phyloP scores from a whole-genome alignment of 2,113 vertebrate species.

The Stigmatopora nigra region DNA sequence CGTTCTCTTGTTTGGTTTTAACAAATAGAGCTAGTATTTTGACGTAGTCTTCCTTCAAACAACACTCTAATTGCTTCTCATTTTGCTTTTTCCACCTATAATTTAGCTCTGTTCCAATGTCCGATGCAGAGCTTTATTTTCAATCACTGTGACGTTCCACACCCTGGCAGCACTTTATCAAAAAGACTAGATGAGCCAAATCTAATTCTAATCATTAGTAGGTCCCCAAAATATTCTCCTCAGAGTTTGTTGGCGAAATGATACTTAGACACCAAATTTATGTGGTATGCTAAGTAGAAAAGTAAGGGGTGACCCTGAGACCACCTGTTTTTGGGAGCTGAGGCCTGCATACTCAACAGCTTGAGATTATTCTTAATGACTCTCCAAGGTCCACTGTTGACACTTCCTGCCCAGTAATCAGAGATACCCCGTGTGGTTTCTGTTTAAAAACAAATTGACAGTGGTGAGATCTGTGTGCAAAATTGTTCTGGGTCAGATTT shows the following conservation, averaged over 20 bases:
- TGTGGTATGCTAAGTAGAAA: constrained; percentile 44
- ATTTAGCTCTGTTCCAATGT: constrained; percentile 36
- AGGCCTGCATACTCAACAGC: constrained; percentile 32
- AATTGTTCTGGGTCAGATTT: constrained; percentile 12
- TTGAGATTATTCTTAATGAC: constrained; percentile 54
- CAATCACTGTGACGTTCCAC: constrained; percentile 25
- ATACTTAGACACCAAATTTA: constrained; percentile 20
- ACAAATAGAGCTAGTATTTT: constrained; percentile 28
- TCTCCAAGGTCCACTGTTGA: constrained; percentile 50
- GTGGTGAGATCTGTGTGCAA: constrained; percentile 18
- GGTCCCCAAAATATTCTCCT: constrained; percentile 61
- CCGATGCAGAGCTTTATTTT: constrained; percentile 40
- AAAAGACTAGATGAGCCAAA: constrained; percentile 47
- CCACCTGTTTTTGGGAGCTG: constrained; percentile 55
- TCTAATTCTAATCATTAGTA: constrained; percentile 62
- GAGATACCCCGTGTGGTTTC: constrained; percentile 29
- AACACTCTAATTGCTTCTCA: background rate
- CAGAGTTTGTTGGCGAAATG: constrained; percentile 42
- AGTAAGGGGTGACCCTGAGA: constrained; percentile 48
- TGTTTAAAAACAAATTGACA: constrained; percentile 40
- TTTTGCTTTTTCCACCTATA: constrained; percentile 2
- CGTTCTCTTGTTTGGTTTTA: constrained; percentile 43
- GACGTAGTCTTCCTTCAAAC: constrained; percentile 13
- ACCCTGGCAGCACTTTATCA: constrained; percentile 44
- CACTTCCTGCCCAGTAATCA: constrained; percentile 47